Conservation (phyloP, 2,888 invertebrate genomes). For the Tetramorium bicarinatum region DNA sequence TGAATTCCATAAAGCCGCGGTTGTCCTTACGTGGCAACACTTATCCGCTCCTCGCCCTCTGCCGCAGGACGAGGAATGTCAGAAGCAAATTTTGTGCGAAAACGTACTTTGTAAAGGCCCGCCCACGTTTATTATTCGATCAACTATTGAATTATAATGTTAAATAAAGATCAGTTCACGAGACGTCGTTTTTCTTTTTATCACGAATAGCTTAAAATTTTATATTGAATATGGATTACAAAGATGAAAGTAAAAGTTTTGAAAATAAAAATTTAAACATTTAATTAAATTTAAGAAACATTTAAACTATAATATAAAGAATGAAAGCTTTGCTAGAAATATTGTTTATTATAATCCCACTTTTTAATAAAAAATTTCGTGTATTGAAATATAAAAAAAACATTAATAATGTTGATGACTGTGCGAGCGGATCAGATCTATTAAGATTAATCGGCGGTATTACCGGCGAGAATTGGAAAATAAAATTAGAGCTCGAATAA, state of each 20-base stretch:
- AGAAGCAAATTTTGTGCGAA: slow-evolving; percentile 24
- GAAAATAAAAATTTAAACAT: not conserved
- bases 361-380: not conserved
- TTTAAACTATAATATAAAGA: not conserved
- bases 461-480: not conserved
- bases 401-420: not conserved
- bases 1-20: slow-evolving; percentile 74
- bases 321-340: not conserved
- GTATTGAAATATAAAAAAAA: not conserved
- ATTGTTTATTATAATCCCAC: not conserved
- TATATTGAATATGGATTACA: not conserved
- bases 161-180: not conserved
- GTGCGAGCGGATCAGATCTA: not conserved
- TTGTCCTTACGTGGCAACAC: slow-evolving; percentile 75
- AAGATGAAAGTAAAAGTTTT: not conserved
- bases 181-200: not conserved
- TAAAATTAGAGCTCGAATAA: slow-evolving; percentile 8
- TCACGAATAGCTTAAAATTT: not conserved
- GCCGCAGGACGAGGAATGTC: slow-evolving; percentile 38
- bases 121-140: not conserved
- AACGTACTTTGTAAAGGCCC: not conserved
- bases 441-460: not conserved
- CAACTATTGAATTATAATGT: not conserved
- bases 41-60: slow-evolving; percentile 56
- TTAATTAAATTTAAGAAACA: slow-evolving; percentile 9